A percentile compares a stretch with the other conserved stretches of the same genome.
Conservation (phyloP, 2,888 invertebrate genomes). For the Xanthorhoe designata region DNA sequence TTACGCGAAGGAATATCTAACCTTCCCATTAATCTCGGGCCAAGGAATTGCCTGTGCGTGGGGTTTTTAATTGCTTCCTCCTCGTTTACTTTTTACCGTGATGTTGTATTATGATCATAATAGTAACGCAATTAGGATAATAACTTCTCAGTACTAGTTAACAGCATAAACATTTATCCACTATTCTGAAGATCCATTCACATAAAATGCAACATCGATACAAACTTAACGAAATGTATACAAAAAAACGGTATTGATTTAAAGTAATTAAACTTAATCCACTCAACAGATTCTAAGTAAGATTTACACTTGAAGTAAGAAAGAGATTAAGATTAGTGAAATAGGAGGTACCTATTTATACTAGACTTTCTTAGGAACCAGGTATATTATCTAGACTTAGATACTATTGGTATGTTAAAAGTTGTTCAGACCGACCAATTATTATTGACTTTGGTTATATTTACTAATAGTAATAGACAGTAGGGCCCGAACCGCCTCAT, state of each 20-base stretch:
- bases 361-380: too few relatives aligned
- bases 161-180: conserved; percentile 3
- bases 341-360: too few relatives aligned
- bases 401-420: not conserved
- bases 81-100: conserved; percentile 48
- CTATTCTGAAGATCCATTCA: not conserved
- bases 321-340: not conserved
- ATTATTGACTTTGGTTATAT: not conserved
- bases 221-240: too few relatives aligned
- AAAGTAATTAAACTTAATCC: not conserved
- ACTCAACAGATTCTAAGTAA: not conserved
- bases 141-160: conserved; percentile 40
- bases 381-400: not conserved
- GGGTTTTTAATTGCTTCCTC: conserved; percentile 54
- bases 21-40: conserved; percentile 30
- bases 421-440: not conserved
- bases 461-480: conserved; percentile 1
- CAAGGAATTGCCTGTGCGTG: conserved; percentile 47
- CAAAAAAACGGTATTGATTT: not conserved
- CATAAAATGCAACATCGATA: too few relatives aligned
- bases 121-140: conserved; percentile 47
- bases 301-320: not conserved
- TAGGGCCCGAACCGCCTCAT: not conserved
- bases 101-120: conserved; percentile 46
- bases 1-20: conserved; percentile 23